Base-by-base conservation (phyloP, 2,888 invertebrate genomes). In the Eledona agricola region DNA sequence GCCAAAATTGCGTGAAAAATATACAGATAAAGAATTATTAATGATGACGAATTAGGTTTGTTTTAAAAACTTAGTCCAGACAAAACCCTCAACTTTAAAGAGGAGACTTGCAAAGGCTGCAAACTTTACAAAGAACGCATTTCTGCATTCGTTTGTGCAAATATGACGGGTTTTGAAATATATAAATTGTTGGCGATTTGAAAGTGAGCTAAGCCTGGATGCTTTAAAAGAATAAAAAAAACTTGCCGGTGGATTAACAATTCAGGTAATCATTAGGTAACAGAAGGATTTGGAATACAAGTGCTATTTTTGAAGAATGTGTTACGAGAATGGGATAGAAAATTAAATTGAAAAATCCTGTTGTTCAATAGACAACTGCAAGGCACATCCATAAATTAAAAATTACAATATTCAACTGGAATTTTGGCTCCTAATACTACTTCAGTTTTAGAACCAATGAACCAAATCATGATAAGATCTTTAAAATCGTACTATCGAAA, bases 231-330 rank as follows among this genome's bases (percentile, higher is more conserved):
- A 38, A 49, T 4, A 4, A 51, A 55, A 26, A 26, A 22, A 22
- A 40, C 3, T 43, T 65, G 15, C 62, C 61, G 15, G 60, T 35
- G 5, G 22, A 35, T 20, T 35, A 38, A 2, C 4, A 20, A 12
- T 10, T 1, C 6, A 26, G 49, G 47, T 9, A 47, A 20, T 7
- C n/a, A n/a, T n/a, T n/a, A n/a, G n/a, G n/a, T n/a, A 35, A 35
- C 4, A 4, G 1, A 12, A 35, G 6, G 6, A 11, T 71, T 10
- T 73, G 72, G 73, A 74, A 76, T 72, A 74, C 69, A 35, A 56
- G 56, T 7, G 51, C 59, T 52, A 34, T 60, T 37, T 63, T 63
- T 53, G 35, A 49, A n/a, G n/a, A 20, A 6, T n/a, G 3, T 1
- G n/a, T n/a, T 46, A n/a, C 32, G 17, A 2, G 23, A 38, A 11